Evolutionary conservation across 2,797 vertebrate species (phyloP), one percentile per base, ranked within the genome.

Genomic region (Hyperoplus lanceolatus): DNA sequence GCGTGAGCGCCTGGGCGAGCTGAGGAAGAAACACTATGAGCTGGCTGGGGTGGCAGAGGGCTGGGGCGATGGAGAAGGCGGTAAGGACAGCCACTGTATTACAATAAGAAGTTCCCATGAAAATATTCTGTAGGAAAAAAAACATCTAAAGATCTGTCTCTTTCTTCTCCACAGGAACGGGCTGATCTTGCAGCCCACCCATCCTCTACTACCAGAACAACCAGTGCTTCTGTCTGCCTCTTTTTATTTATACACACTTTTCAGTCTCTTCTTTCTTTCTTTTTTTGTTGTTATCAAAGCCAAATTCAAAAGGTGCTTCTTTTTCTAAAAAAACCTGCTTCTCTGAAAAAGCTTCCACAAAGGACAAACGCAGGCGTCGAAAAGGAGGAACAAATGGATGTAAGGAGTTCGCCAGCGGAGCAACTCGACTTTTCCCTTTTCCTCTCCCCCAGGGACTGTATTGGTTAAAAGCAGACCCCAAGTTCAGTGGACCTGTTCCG

Each of bases 21-120:
- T 99, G 83, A 96, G 98, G 81, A 99, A 98, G 94, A 99, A 99
- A 85, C 98, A 99, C 91, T 99, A 99, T 0, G 96, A 98, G 85
- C 93, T 99, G 76, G 98, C 98, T 0, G 97, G 98, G 0, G 97
- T 97, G 10, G 96, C 97, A 0, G 98, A 99, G 86, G 98, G 98
- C 87, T 99, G 98, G 98, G 97, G 96, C 21, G 96, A 96, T 80
- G 96, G 86, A 14, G 91, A 91, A 8, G 94, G 95, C 54, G 94
- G 94, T 95, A 55, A 87, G 85, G 16, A 38, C 14, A 4, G n/a
- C 6, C 5, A 6, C 56, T 0, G 0, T 29, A 29, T 29, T 15
- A 5, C 36, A 15, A 3, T 50, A 6, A 38, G 36, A 42, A n/a
- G 2, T 13, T n/a, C 1, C 2, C 39, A 29, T 2, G 0, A 53